Conservation (phyloP, 2,113 vertebrate genomes). For the Crocuta crocuta region DNA sequence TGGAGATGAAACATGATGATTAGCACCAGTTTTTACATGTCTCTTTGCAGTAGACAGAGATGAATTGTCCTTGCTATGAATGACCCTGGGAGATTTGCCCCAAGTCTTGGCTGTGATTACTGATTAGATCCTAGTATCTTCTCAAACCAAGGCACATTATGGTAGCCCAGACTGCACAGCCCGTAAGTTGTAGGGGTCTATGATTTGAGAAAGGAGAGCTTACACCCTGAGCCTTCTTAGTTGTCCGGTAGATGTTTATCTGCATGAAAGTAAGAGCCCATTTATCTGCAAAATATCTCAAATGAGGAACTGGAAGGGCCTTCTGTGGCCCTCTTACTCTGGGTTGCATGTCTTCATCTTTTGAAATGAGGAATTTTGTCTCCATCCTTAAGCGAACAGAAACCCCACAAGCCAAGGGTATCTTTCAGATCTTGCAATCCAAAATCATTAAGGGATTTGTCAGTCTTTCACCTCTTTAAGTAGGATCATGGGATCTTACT, state of each 20-base stretch:
- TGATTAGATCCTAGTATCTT: constrained; percentile 78
- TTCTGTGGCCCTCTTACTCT: no score
- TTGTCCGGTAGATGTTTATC: not conserved
- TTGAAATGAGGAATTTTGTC: not conserved
- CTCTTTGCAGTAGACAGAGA: not conserved
- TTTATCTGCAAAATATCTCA: not conserved
- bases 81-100: constrained; percentile 69
- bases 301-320: not conserved
- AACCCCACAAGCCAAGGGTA: not conserved
- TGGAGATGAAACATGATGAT: constrained; percentile 5
- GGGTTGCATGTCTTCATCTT: not conserved
- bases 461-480: no score
- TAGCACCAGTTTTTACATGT: constrained; percentile 73
- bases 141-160: constrained; percentile 64
- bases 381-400: not conserved
- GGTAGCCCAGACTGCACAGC: constrained; percentile 81
- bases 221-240: constrained; percentile 60
- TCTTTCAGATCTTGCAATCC: no score
- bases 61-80: constrained; percentile 52
- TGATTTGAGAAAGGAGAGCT: constrained; percentile 81
- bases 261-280: not conserved
- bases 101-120: constrained; percentile 76
- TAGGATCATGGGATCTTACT: not conserved
- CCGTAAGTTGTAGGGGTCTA: constrained; percentile 78
- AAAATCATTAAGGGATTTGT: not conserved